Percentiles rank a stretch among this genome's conserved stretches.
phyloP scores from a whole-genome alignment of 2,113 vertebrate species.

The Macroglossus sobrinus region DNA sequence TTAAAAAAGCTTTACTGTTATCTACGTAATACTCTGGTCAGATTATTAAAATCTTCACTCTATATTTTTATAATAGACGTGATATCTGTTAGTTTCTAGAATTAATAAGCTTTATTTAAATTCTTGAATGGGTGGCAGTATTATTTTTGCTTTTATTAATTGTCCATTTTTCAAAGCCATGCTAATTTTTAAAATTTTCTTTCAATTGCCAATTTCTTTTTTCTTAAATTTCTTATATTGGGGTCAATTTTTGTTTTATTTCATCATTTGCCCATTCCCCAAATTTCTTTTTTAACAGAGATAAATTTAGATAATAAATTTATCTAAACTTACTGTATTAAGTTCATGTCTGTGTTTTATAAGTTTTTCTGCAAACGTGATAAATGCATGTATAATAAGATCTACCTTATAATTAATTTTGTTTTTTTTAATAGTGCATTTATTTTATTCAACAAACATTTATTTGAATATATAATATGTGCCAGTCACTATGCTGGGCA shows the following conservation, averaged over 20 bases:
- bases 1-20: not conserved
- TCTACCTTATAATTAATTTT: not conserved
- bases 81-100: not conserved
- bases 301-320: conserved; percentile 36
- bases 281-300: conserved; percentile 22
- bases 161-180: not conserved
- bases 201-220: not conserved
- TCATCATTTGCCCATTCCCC: not conserved
- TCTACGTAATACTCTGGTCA: not conserved
- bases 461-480: conserved; percentile 1
- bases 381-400: not conserved
- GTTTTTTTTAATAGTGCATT: not conserved
- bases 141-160: conserved; percentile 41
- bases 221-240: not conserved
- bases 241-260: conserved; percentile 27
- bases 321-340: not conserved
- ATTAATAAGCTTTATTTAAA: not conserved
- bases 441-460: conserved; percentile 10
- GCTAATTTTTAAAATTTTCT: not conserved
- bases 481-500: not conserved
- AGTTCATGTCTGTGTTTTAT: not conserved
- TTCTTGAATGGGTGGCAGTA: conserved; percentile 2
- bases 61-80: not conserved
- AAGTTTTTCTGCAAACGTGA: conserved; percentile 1
- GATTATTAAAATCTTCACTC: not conserved